These are phyloP conservation scores for Drosophila biarmipes DNA, from an alignment of 1,140 invertebrate species.

Conservation along the genomic window DNA sequence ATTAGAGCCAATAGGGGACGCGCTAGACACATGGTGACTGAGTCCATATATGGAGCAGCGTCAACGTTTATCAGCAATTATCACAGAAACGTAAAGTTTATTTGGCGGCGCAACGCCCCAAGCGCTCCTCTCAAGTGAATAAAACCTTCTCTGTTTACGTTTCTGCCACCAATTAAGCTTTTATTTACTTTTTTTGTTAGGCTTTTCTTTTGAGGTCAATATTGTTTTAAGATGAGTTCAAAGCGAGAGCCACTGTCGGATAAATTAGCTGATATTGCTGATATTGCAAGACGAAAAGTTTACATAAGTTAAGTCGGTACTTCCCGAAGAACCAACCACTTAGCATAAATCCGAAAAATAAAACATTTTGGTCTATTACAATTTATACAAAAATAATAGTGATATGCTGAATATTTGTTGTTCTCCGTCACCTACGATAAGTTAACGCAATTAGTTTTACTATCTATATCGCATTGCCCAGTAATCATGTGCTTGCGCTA, in stretches of 20 bases:
- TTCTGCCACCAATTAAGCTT: slow-evolving; percentile 65
- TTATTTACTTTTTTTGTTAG: slow-evolving; percentile 50
- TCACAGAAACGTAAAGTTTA: slow-evolving; percentile 48
- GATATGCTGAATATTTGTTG: too few relatives aligned
- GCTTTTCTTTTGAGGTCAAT: slow-evolving; percentile 56
- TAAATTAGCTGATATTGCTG: neutral
- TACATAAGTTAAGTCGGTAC: too few relatives aligned
- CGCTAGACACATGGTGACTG: slow-evolving; percentile 17
- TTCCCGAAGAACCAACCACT: too few relatives aligned
- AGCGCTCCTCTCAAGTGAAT: slow-evolving; percentile 24
- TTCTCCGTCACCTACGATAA: slow-evolving; percentile 8
- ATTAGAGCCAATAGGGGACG: slow-evolving; percentile 66
- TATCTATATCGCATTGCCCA: neutral
- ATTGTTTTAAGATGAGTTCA: slow-evolving; percentile 40
- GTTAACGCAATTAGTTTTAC: neutral
- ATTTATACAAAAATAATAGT: too few relatives aligned
- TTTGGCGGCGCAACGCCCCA: slow-evolving; percentile 58
- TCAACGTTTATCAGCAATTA: slow-evolving; percentile 70
- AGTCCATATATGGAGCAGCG: slow-evolving; percentile 31
- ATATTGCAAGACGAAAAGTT: neutral
- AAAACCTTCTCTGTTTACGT: slow-evolving; percentile 51
- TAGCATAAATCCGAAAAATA: too few relatives aligned
- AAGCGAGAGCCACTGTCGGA: slow-evolving; percentile 7
- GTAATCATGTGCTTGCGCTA: slow-evolving; percentile 22
- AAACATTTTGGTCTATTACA: too few relatives aligned